A percentile compares a stretch with the other conserved stretches of the same genome.
phyloP scores from a whole-genome alignment of 2,888 invertebrate species.

The Silvanus unidentatus region DNA sequence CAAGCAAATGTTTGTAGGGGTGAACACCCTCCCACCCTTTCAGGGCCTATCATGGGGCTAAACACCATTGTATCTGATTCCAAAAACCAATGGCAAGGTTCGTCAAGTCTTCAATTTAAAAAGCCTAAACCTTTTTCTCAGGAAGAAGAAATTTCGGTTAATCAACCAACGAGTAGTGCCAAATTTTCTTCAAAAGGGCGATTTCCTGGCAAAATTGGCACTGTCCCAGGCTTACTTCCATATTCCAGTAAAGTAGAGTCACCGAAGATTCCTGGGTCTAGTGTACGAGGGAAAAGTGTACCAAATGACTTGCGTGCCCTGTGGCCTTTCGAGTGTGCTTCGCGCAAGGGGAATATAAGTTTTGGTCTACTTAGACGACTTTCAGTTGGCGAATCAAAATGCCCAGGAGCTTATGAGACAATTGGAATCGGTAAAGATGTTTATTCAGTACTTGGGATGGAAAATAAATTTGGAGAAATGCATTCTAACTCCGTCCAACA shows the following conservation, averaged over 20 bases:
- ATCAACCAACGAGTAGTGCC: constrained; percentile 15
- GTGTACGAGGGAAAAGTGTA: background rate
- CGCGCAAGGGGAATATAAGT: constrained; percentile 8
- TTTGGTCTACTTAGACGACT: constrained; percentile 13
- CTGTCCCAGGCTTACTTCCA: constrained; percentile 19
- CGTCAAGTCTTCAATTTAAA: constrained; percentile 9
- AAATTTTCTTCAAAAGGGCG: constrained; percentile 13
- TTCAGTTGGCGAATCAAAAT: constrained; percentile 3
- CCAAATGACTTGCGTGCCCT: constrained; percentile 20
- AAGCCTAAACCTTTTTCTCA: constrained; percentile 10
- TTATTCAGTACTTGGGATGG: background rate
- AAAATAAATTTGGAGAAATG: background rate
- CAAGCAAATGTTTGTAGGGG: background rate
- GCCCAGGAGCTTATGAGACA: background rate
- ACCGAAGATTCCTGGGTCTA: constrained; percentile 12
- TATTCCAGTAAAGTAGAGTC: constrained; percentile 11
- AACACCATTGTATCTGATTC: constrained; percentile 8
- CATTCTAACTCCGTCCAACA: no score
- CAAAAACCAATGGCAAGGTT: constrained; percentile 6
- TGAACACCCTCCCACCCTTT: constrained; percentile 2
- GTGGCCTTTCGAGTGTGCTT: constrained; percentile 15
- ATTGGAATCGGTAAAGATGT: no score
- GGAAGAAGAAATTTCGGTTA: constrained; percentile 16
- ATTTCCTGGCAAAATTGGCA: constrained; percentile 17
- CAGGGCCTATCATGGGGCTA: no score